Base-by-base conservation (phyloP, 2,113 vertebrate species). In the Dissostichus mawsoni region DNA sequence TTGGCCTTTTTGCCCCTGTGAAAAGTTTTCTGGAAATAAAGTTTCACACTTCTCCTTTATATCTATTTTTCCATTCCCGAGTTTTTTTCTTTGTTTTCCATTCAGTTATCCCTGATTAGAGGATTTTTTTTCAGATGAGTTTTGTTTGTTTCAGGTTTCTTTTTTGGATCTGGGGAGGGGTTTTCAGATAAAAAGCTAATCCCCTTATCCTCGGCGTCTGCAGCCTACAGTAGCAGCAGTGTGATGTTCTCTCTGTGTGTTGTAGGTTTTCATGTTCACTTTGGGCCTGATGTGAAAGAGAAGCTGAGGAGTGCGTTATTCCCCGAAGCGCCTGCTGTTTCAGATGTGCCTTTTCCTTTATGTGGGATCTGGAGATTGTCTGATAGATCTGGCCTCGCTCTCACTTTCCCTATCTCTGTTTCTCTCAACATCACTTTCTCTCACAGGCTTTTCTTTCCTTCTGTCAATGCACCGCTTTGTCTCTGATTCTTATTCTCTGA, bases 231-330 rank as follows among this genome's bases (percentile, higher is more conserved):
- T 73, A 79, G 86, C 77, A 17, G 81, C 80, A 58, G 81, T 61
- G 85, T 84, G 83, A 87, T 87, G 87, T 84, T 88, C 82, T 75
- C 53, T 76, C 56, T 75, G 82, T 73, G 81, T 55, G 13, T 76
- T 89, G 86, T 85, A 62, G 78, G 82, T 90, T 91, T 92, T 92
- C 79, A 90, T 91, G 86, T 91, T 86, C 69, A 64, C 87, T 89
- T 89, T 90, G 81, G 90, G 85, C 79, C 85, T 84, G 86, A 89
- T 80, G 89, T 87, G 90, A 87, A 88, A 90, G 78, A 82, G 85
- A 83, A 84, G 84, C 89, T 70, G 87, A 81, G 61, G 77, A 86
- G 82, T 64, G 82, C 41, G 45, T 80, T 89, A 88, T 89, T 92
- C 91, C 87, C 91, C 80, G 81, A 82, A 90, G 91, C 51, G 74